Evolutionary conservation across 2,888 invertebrate species (phyloP), one percentile per base, ranked within the genome.

Genomic region (Sympetrum striolatum): DNA sequence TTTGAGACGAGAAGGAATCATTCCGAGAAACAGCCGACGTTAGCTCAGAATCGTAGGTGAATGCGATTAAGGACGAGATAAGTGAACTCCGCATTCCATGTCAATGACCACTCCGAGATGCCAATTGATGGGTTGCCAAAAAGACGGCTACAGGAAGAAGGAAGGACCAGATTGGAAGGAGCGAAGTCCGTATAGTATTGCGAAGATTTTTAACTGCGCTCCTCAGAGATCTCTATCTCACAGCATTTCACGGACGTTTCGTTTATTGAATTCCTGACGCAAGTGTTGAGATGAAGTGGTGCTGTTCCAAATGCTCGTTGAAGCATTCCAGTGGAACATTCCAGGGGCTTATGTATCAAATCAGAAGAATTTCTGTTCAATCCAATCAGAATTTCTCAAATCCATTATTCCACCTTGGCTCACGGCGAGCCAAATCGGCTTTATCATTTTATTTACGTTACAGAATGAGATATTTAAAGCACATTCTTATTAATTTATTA

Each of bases 151-250:
- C 58, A 53, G 8, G 15, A 15, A 53, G 53, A 53, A 53, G 53
- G 53, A 15, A 53, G 53, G 53, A 15, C 10, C 53, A 53, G 53
- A 53, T 53, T 15, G 58, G 58, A n/a, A 60, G 60, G 60, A n/a
- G 44, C 10, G 10, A 44, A 44, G 44, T 44, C 44, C 44, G 44
- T 44, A 44, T 44, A 82, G 82, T 82, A 58, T 82, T 82, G 58
- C 58, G 82, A 58, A 82, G 82, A 82, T 82, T 58, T 82, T 82
- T 82, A 58, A 82, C 31, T 82, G 58, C 82, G 53, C 25, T 80
- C 80, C 6, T 31, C 82, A 5, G 82, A 82, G 82, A 82, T 82
- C 82, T 53, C 58, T 82, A 82, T 82, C 82, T 22, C 35, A 35
- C 31, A 82, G 82, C 82, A 53, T 82, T 53, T 82, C 82, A 82